Evolutionary conservation across 2,888 invertebrate species (phyloP), one percentile per base, ranked within the genome.

Genomic region (Strigamia crassipes): DNA sequence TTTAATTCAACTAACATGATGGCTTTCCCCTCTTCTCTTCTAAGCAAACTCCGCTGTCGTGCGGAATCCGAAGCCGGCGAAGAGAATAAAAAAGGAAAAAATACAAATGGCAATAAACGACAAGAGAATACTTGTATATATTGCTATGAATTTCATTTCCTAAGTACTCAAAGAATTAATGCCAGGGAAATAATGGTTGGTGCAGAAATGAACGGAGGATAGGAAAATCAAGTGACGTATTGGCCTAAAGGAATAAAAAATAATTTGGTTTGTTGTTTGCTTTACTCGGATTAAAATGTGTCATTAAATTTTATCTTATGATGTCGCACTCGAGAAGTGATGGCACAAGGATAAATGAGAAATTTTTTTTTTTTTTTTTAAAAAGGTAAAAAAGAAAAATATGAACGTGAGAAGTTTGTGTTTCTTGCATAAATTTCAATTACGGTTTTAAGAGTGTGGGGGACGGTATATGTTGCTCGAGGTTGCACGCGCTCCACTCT

Each of bases 1-100:
- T 73, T 73, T 73, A 73, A 73, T 73, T 73, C 73, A 73, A 73
- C 73, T 73, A 73, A 73, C 73, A 31, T 73, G 73, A 73, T 73
- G 13, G 73, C 13, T 6, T 31, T 18, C 73, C 73, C 73, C 15
- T 73, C 15, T 73, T 13, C 13, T 18, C 73, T 73, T 66, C 9
- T n/a, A 66, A 23, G 66, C 13, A 66, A 66, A 66, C 27, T 66
- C 27, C 12, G 21, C 27, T 13, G 1, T 27, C 66, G 66, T 27
- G 27, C 13, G 2, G 46, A 15, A 46, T 46, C 12, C 46, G 15
- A 46, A 46, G 46, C 46, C 12, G 46, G 46, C 12, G 38, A 38
- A 38, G 10, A 6, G 38, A 38, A 38, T 6, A 46, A 46, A n/a
- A 46, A 46, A 46, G 4, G 4, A 13, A 46, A 46, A 46, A 46